Evolutionary conservation across 2,797 vertebrate species (phyloP).

Genomic region (Scyliorhinus canicula): DNA sequence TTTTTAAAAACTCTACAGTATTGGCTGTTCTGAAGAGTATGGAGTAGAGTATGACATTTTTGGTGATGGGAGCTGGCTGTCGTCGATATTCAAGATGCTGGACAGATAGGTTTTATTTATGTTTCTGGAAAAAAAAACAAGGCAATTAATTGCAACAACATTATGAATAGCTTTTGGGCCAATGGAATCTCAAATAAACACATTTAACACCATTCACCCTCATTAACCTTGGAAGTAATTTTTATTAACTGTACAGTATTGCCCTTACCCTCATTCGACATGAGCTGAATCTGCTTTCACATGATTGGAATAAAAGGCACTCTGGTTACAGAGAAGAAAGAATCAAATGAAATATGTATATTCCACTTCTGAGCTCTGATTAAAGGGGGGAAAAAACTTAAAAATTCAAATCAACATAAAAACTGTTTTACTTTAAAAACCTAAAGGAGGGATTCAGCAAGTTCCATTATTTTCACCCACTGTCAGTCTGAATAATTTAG

Average conservation of each 20-base stretch:
- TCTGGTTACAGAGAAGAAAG: neutral
- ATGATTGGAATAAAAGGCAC: conserved; percentile 14
- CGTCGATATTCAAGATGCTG: neutral
- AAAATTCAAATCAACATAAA: conserved; percentile 91
- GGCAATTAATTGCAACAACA: neutral
- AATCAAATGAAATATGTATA: neutral
- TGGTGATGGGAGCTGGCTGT: no score
- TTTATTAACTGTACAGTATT: neutral
- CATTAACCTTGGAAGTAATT: conserved; percentile 15
- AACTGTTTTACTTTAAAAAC: conserved; percentile 83
- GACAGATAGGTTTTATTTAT: conserved; percentile 4
- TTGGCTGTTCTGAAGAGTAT: neutral
- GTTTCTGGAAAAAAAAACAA: neutral
- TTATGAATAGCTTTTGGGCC: neutral
- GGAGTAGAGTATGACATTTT: neutral
- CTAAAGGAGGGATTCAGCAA: conserved; percentile 87
- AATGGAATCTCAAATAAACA: conserved; percentile 9
- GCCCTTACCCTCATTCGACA: neutral
- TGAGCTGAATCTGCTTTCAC: neutral
- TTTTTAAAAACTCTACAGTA: neutral
- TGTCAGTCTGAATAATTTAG: conserved; percentile 99
- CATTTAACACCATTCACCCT: neutral
- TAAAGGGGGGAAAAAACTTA: conserved; percentile 58
- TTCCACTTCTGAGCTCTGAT: conserved; percentile 9
- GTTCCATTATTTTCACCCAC: conserved; percentile 96